These are phyloP conservation scores for Eupithecia abbreviata DNA, from an alignment of 2,888 invertebrate species.

Conservation along the genomic window DNA sequence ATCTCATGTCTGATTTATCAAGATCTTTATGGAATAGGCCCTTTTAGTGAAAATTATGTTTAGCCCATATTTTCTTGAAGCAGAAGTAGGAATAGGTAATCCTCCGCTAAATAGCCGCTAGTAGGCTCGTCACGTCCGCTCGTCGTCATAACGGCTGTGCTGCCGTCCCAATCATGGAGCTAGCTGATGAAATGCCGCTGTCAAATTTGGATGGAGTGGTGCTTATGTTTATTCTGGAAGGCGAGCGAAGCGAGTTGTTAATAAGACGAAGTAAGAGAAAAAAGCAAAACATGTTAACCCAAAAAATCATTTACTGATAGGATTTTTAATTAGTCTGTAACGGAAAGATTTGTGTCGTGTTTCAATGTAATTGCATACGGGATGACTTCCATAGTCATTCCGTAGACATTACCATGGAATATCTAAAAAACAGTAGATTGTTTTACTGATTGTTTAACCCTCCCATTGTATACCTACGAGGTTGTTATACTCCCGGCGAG, in stretches of 20 bases:
- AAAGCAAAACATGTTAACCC: not conserved
- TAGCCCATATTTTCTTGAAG: slow-evolving; percentile 7
- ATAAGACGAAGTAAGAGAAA: not conserved
- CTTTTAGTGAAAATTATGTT: not conserved
- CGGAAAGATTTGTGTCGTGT: not conserved
- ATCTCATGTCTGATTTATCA: not conserved
- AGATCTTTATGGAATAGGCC: not conserved
- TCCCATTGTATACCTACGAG: too few species aligned
- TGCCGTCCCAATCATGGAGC: slow-evolving; percentile 38
- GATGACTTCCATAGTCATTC: too few species aligned
- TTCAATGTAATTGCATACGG: too few species aligned
- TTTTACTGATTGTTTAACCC: too few species aligned
- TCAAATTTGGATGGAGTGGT: slow-evolving; percentile 40
- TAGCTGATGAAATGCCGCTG: slow-evolving; percentile 35
- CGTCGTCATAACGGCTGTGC: slow-evolving; percentile 27
- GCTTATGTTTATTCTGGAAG: slow-evolving; percentile 21
- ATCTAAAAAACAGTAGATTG: too few species aligned
- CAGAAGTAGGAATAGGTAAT: slow-evolving; percentile 28
- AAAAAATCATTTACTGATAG: not conserved
- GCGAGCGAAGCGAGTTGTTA: not conserved
- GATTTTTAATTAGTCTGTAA: not conserved
- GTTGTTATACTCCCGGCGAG: too few species aligned
- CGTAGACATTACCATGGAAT: too few species aligned
- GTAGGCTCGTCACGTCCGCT: slow-evolving; percentile 55
- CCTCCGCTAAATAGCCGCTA: slow-evolving; percentile 48